A percentile compares a stretch with the other conserved stretches of the same genome.
Evolutionary conservation across 2,797 vertebrate species (phyloP).

Genomic region (Lagocephalus sceleratus): DNA sequence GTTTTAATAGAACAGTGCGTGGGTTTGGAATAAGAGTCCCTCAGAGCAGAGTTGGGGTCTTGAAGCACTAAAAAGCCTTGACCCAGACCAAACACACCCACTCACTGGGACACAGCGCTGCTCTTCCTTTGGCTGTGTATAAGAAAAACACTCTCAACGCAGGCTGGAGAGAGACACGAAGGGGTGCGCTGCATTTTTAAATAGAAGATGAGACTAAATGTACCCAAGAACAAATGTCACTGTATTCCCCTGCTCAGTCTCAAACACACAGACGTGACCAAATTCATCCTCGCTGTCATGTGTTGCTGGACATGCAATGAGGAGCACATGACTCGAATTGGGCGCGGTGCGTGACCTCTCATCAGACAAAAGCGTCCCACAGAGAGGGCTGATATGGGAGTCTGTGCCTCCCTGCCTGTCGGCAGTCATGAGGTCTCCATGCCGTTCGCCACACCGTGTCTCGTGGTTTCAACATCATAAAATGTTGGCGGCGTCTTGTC

Average conservation of each 20-base stretch:
- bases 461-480: conserved; percentile 69
- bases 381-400: conserved; percentile 50
- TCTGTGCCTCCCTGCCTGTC: conserved; percentile 28
- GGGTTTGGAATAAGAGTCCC: conserved; percentile 56
- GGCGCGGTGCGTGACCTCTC: conserved; percentile 65
- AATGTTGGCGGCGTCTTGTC: conserved; percentile 43
- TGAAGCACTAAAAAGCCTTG: conserved; percentile 56
- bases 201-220: conserved; percentile 31
- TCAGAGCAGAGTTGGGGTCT: conserved; percentile 57
- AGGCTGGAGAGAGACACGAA: conserved; percentile 23
- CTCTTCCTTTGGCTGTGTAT: conserved; percentile 24
- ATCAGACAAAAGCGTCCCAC: conserved; percentile 70
- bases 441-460: conserved; percentile 58
- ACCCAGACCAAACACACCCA: conserved; percentile 65
- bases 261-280: conserved; percentile 20
- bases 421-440: conserved; percentile 72
- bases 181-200: background rate
- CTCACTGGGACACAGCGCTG: conserved; percentile 48
- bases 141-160: conserved; percentile 25
- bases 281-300: conserved; percentile 64
- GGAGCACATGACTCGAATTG: conserved; percentile 73
- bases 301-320: conserved; percentile 50
- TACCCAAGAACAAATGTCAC: conserved; percentile 16
- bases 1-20: conserved; percentile 49
- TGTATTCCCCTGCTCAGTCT: conserved; percentile 3